Evolutionary conservation across 2,113 vertebrate genomes (phyloP).

Genomic region (Myiopsitta monachus): DNA sequence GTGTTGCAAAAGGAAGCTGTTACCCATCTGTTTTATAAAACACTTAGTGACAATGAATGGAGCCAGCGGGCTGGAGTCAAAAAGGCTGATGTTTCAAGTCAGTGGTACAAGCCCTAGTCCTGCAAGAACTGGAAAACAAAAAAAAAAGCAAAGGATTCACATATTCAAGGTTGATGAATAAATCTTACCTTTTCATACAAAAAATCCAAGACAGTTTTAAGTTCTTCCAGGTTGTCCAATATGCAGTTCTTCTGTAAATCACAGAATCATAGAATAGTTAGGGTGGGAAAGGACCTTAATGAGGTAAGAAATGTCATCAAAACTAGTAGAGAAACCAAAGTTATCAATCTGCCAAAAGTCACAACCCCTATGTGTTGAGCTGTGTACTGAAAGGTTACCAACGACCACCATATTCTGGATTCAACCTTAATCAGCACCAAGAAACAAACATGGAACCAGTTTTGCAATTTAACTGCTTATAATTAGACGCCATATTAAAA

Average conservation of each 20-base stretch:
- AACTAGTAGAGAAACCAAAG: neutral
- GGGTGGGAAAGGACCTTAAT: too few species aligned
- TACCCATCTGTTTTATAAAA: neutral
- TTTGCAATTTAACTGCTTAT: neutral
- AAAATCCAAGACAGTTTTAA: constrained; percentile 64
- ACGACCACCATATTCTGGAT: neutral
- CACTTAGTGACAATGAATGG: neutral
- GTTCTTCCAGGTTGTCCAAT: neutral
- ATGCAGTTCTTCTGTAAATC: constrained; percentile 47
- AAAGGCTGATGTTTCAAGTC: neutral
- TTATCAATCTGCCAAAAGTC: neutral
- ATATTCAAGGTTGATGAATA: neutral
- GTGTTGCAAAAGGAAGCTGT: neutral
- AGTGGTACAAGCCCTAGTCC: neutral
- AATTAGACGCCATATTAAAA: neutral
- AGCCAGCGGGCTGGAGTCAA: neutral
- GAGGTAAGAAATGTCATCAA: neutral
- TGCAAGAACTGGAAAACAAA: neutral
- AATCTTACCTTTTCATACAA: constrained; percentile 68
- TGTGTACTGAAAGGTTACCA: neutral
- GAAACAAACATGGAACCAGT: neutral
- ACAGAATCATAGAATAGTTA: too few species aligned
- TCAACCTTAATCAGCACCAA: neutral
- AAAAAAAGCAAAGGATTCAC: neutral
- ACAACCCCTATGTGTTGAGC: neutral